Evolutionary conservation across 2,888 invertebrate species (phyloP).

Genomic region (Pyrrhosoma nymphula): DNA sequence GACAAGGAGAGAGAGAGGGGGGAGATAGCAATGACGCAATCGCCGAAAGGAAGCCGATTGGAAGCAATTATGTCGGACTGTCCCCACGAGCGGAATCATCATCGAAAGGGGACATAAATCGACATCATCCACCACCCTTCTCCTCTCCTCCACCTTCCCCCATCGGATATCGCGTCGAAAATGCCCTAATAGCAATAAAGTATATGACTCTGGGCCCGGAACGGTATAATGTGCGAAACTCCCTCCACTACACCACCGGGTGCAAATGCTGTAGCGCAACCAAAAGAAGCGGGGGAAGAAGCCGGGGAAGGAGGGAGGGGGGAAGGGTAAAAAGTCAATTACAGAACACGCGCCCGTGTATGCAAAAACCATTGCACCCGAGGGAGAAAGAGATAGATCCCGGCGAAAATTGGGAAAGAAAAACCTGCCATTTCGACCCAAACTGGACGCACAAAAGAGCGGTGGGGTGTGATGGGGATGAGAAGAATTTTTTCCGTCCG

Average conservation of each 20-base stretch:
- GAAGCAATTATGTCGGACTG: neutral
- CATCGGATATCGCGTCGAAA: neutral
- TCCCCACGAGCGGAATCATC: neutral
- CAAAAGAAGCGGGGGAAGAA: neutral
- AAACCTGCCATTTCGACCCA: neutral
- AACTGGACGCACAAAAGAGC: neutral
- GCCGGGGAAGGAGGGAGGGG: neutral
- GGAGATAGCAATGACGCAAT: neutral
- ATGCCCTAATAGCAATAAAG: neutral
- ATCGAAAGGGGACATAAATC: slow-evolving; percentile 10
- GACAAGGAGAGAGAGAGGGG: neutral
- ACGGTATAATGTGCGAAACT: too few relatives aligned
- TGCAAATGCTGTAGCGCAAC: too few relatives aligned
- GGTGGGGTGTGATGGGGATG: too few relatives aligned
- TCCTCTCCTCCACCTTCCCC: neutral
- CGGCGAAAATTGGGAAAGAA: neutral
- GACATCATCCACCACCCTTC: neutral
- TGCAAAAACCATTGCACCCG: neutral
- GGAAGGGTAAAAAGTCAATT: neutral
- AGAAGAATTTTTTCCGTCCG: neutral
- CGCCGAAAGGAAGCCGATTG: neutral
- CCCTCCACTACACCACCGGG: too few relatives aligned
- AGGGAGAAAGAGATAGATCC: neutral
- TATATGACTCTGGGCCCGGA: neutral
- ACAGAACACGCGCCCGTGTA: neutral